A percentile compares a stretch with the other conserved stretches of the same genome.
Evolutionary conservation across 2,797 vertebrate genomes (phyloP).

Genomic region (Peromyscus melanophrys): DNA sequence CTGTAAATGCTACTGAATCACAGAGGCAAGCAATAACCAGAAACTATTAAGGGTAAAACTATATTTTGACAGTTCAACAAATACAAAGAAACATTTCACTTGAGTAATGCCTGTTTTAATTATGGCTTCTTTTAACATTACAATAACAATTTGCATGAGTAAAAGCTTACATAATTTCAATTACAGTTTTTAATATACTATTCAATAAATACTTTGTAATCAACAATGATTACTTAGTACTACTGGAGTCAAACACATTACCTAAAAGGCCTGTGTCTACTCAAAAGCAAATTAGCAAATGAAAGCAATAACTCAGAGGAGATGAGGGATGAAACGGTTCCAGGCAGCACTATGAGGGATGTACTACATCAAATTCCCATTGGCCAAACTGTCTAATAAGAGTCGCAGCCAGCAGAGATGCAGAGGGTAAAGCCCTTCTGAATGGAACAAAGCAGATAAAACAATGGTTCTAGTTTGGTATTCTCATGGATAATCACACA

Average conservation of each 20-base stretch:
- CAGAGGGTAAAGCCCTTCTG: conserved; percentile 21
- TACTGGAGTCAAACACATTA: conserved; percentile 45
- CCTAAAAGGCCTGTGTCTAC: conserved; percentile 45
- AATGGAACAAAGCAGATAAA: conserved; percentile 11
- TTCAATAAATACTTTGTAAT: conserved; percentile 44
- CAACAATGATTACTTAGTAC: conserved; percentile 70
- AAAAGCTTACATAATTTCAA: conserved; percentile 67
- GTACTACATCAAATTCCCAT: not conserved
- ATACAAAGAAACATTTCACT: conserved; percentile 63
- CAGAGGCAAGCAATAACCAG: conserved; percentile 29
- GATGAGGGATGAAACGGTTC: conserved; percentile 38
- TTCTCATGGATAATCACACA: not conserved
- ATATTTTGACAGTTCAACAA: conserved; percentile 48
- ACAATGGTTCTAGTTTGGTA: not conserved
- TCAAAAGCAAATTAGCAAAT: conserved; percentile 79
- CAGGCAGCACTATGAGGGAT: conserved; percentile 43
- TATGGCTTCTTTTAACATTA: conserved; percentile 53
- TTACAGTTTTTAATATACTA: conserved; percentile 66
- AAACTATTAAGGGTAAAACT: conserved; percentile 38
- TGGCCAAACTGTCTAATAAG: not conserved
- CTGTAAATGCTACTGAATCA: conserved; percentile 53
- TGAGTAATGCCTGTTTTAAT: conserved; percentile 70
- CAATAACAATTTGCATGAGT: conserved; percentile 64
- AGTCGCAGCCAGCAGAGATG: not conserved
- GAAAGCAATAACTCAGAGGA: conserved; percentile 68